phyloP scores from a whole-genome alignment of 2,888 invertebrate species.

The Drosophila falleni region DNA sequence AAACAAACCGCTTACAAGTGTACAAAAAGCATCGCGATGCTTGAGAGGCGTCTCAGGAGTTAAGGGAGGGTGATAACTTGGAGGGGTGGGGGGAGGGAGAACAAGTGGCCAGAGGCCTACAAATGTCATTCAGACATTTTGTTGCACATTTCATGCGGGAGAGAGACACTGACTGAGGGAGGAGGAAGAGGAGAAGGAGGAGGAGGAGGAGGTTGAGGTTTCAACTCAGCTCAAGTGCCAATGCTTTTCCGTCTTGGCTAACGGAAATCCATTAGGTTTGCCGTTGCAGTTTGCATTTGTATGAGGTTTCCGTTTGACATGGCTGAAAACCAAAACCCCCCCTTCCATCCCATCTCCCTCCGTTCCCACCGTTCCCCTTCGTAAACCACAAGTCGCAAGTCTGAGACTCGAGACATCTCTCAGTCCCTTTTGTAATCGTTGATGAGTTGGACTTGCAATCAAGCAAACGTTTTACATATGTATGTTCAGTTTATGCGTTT shows the following conservation, averaged over 20 bases:
- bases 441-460: constrained; percentile 49
- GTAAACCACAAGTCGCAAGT: constrained; percentile 21
- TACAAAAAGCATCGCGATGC: constrained; percentile 52
- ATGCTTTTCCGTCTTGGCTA: constrained; percentile 69
- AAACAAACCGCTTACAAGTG: constrained; percentile 55
- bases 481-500: constrained; percentile 67
- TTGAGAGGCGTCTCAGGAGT: constrained; percentile 17
- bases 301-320: constrained; percentile 76
- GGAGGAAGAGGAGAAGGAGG: not conserved
- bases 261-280: constrained; percentile 79
- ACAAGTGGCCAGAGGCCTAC: constrained; percentile 61
- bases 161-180: not conserved
- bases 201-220: constrained; percentile 2
- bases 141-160: constrained; percentile 52
- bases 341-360: not conserved
- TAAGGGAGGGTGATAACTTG: not conserved
- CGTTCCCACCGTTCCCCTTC: too few species aligned
- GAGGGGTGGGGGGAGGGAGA: not conserved
- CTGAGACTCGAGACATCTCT: not conserved
- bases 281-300: constrained; percentile 73
- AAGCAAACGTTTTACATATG: constrained; percentile 71
- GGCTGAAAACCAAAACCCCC: constrained; percentile 20
- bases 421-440: constrained; percentile 16
- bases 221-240: constrained; percentile 62
- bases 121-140: constrained; percentile 64